These are phyloP conservation scores for Myathropa florea DNA, from an alignment of 2,888 invertebrate genomes.

Conservation along the genomic window DNA sequence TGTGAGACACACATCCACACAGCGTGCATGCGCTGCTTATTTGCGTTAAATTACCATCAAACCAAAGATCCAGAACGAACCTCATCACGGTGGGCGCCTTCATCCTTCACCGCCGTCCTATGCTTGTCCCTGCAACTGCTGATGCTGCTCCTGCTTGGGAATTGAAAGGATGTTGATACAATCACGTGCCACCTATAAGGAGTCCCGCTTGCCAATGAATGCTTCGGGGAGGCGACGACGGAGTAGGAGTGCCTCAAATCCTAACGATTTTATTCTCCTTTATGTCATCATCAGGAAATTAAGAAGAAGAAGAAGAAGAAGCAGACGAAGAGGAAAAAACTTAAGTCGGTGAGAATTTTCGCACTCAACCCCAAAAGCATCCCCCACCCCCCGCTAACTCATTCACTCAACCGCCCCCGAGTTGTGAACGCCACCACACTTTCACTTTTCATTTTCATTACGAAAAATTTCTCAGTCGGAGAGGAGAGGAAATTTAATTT, in stretches of 20 bases:
- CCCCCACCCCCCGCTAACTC: neutral
- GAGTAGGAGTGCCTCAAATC: conserved; percentile 54
- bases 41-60: conserved; percentile 71
- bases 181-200: conserved; percentile 59
- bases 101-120: neutral
- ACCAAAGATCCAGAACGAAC: conserved; percentile 67
- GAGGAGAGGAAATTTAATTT: conserved; percentile 65
- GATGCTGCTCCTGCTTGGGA: conserved; percentile 32
- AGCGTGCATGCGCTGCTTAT: conserved; percentile 51
- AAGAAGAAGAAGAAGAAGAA: conserved; percentile 36
- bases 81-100: conserved; percentile 53
- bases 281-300: conserved; percentile 71
- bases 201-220: neutral
- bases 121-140: neutral
- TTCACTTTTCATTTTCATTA: conserved; percentile 71
- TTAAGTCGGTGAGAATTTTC: conserved; percentile 19
- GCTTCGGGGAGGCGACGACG: neutral
- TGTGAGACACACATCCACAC: neutral
- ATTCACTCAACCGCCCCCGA: neutral
- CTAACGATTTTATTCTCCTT: conserved; percentile 63
- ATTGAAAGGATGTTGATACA: conserved; percentile 71
- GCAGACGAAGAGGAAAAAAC: conserved; percentile 18
- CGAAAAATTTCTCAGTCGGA: conserved; percentile 24
- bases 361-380: neutral
- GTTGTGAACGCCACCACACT: conserved; percentile 25